These are phyloP conservation scores for Sternotherus odoratus DNA, from an alignment of 2,797 vertebrate species.

Conservation along the genomic window DNA sequence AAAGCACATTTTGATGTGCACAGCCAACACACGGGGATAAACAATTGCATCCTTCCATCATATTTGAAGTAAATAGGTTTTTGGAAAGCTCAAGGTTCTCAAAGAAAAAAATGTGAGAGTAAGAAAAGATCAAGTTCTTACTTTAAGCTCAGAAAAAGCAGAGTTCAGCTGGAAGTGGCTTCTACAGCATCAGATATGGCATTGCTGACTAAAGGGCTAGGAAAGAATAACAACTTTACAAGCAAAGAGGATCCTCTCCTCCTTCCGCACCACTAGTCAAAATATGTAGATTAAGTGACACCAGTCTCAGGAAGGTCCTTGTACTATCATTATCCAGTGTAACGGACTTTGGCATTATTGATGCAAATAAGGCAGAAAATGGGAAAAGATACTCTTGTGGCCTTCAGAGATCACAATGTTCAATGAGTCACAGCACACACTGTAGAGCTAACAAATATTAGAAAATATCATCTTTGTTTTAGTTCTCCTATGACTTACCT, in stretches of 20 bases:
- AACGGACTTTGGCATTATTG: conserved; percentile 21
- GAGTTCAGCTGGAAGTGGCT: neutral
- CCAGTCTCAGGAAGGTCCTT: neutral
- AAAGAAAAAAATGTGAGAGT: neutral
- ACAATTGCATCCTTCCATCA: conserved; percentile 9
- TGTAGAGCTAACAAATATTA: conserved; percentile 47
- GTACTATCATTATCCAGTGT: neutral
- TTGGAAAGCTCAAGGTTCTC: neutral
- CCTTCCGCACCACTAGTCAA: neutral
- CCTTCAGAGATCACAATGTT: neutral
- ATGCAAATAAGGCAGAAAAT: conserved; percentile 37
- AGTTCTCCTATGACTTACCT: conserved; percentile 36
- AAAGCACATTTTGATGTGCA: neutral
- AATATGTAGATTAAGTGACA: rapidly evolving
- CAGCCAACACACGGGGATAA: neutral
- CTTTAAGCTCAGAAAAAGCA: neutral
- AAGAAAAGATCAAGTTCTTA: neutral
- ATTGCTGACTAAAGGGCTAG: neutral
- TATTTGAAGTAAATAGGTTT: neutral
- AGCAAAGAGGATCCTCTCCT: neutral
- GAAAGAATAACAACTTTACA: neutral
- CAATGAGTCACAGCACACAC: conserved; percentile 32
- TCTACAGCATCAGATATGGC: neutral
- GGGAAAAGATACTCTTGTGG: neutral
- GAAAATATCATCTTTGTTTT: conserved; percentile 42